Base-by-base conservation (phyloP, 2,888 invertebrate genomes). In the Catocala fraxini region DNA sequence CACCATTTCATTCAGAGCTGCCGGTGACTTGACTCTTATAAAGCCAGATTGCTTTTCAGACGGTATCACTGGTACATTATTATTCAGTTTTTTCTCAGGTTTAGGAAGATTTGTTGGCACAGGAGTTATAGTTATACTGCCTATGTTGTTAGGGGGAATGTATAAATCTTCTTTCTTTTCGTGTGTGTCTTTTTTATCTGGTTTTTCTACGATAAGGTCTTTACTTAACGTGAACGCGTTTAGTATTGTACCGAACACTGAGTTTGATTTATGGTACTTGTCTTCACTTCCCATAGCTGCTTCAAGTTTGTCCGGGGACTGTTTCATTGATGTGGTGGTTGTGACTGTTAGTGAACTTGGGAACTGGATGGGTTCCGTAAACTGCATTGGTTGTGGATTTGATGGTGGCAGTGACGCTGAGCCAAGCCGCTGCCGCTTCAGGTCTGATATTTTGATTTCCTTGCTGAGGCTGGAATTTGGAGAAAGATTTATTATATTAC, bases 121-220 rank as follows among this genome's bases (percentile, higher is more conserved):
- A 0, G 94, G 89, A 0, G 94, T 94, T 55, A 94, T 94, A 0
- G 94, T 94, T 64, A 94, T 90, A 67, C 92, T 90, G 77, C 94
- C 93, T 45, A 93, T 90, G 63, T 83, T 92, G 67, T 90, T 93
- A 0, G 90, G 87, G 10, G 92, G 91, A 76, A 90, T 83, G 78
- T 92, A 91, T 25, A 84, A 56, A 9, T 93, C 93, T 58, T 90
- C 88, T 79, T 89, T 90, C 48, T 77, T 83, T 9, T 83, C 81
- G 0, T 66, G 47, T 4, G 56, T 71, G 48, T 89, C 87, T 70
- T 80, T 84, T 12, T 86, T 86, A 0, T 89, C 89, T 0, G 83
- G 72, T 68, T 87, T 88, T 53, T 93, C 93, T 5, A 88, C 81
- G 0, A 84, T 75, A 0, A 90, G 66, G 56, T 91, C 91, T 71